Conservation (phyloP, 2,113 vertebrate species). For the Limnothrissa miodon region DNA sequence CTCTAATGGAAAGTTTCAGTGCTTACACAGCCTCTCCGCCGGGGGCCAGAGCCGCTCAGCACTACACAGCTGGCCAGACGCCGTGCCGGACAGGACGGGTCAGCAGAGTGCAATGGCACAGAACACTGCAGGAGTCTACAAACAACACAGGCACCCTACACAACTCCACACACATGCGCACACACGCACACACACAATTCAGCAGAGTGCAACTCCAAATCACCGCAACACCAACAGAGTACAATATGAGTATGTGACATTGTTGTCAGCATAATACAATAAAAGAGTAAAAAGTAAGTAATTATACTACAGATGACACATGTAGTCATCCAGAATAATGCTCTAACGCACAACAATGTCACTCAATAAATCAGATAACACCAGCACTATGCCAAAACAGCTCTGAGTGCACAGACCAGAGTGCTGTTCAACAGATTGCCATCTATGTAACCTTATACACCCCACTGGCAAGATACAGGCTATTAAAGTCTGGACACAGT, state of each 20-base stretch:
- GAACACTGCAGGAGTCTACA: too few species aligned
- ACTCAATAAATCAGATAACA: not conserved
- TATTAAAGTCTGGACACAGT: not conserved
- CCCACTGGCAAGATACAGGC: not conserved
- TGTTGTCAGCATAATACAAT: too few species aligned
- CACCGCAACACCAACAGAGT: too few species aligned
- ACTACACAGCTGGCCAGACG: not conserved
- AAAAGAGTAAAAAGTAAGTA: too few species aligned
- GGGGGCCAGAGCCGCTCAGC: not conserved
- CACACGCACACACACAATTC: not conserved
- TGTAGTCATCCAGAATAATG: too few species aligned
- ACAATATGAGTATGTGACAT: too few species aligned
- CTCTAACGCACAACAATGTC: too few species aligned
- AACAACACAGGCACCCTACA: too few species aligned
- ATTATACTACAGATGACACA: too few species aligned
- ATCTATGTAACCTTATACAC: not conserved
- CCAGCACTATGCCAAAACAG: not conserved
- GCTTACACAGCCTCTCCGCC: not conserved
- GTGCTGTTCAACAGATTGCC: not conserved
- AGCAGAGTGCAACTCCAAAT: too few species aligned
- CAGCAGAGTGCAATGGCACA: conserved; percentile 28
- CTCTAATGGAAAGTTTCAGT: not conserved
- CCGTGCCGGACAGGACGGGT: not conserved
- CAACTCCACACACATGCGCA: not conserved
- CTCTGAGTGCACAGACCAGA: not conserved